A percentile compares a stretch with the other conserved stretches of the same genome.
Conservation (phyloP, 2,113 vertebrate species). For the Apistogramma diplotaenia region DNA sequence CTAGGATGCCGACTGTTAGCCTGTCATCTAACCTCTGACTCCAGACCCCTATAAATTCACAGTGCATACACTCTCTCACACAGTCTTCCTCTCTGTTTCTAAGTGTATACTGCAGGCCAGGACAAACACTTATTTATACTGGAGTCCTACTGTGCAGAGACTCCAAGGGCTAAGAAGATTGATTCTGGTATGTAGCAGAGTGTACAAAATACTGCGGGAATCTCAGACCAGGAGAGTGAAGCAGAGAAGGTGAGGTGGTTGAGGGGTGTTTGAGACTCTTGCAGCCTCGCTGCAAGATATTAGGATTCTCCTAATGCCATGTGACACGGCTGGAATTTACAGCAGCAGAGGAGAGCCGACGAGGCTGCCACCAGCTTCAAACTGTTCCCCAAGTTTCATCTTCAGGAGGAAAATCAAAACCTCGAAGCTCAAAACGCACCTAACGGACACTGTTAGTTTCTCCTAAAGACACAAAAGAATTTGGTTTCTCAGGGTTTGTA, state of each 20-base stretch:
- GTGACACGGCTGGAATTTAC: slow-evolving; percentile 62
- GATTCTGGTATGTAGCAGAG: slow-evolving; percentile 64
- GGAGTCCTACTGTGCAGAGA: slow-evolving; percentile 60
- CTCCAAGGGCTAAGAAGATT: slow-evolving; percentile 52
- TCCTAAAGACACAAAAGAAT: slow-evolving; percentile 2
- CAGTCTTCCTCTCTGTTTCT: slow-evolving; percentile 14
- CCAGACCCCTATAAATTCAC: slow-evolving; percentile 56
- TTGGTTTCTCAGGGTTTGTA: neutral
- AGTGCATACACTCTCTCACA: slow-evolving; percentile 23
- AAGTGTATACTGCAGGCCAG: slow-evolving; percentile 52
- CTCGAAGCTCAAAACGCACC: neutral
- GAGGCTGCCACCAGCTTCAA: slow-evolving; percentile 32
- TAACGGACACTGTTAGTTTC: neutral
- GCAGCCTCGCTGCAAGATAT: slow-evolving; percentile 56
- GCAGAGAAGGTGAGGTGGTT: neutral
- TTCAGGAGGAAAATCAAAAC: slow-evolving; percentile 4
- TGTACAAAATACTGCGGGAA: slow-evolving; percentile 57
- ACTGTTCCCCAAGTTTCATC: slow-evolving; percentile 16
- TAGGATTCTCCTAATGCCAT: slow-evolving; percentile 58
- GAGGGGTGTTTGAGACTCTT: slow-evolving; percentile 22
- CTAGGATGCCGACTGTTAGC: slow-evolving; percentile 57
- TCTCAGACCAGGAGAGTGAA: slow-evolving; percentile 21
- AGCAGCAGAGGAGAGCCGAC: slow-evolving; percentile 12
- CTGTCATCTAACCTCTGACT: slow-evolving; percentile 60
- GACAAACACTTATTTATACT: slow-evolving; percentile 71